Evolutionary conservation across 1,140 invertebrate species (phyloP).

Genomic region (Zaprionus gabonicus): DNA sequence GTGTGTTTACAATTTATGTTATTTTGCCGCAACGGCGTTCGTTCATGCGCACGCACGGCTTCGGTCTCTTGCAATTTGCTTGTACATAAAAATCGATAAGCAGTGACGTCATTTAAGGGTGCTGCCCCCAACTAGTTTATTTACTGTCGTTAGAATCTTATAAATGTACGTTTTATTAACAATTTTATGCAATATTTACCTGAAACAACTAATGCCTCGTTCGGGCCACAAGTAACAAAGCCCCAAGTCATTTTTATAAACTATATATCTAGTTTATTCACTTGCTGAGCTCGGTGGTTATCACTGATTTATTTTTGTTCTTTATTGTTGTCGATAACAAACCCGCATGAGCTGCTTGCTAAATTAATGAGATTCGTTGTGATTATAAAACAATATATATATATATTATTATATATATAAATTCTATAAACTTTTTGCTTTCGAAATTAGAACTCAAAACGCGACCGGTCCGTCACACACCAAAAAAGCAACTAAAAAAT

Average conservation of each 20-base stretch:
- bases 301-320: neutral
- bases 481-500: conserved; percentile 46
- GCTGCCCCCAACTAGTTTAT: conserved; percentile 42
- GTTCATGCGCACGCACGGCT: conserved; percentile 49
- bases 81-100: conserved; percentile 76
- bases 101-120: conserved; percentile 69
- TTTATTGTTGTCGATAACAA: conserved; percentile 9
- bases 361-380: conserved; percentile 12
- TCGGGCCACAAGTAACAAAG: conserved; percentile 98
- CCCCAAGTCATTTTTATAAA: conserved; percentile 91
- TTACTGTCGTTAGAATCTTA: conserved; percentile 13
- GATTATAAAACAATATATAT: conserved; percentile 14
- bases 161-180: conserved; percentile 16
- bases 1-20: conserved; percentile 14
- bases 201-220: conserved; percentile 98
- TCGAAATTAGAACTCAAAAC: conserved; percentile 22
- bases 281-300: conserved; percentile 10
- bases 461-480: conserved; percentile 54
- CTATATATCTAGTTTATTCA: conserved; percentile 23
- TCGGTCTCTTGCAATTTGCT: conserved; percentile 32
- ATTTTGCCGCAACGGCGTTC: conserved; percentile 47
- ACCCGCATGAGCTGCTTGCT: conserved; percentile 2
- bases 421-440: conserved; percentile 11
- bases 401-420: conserved; percentile 4
- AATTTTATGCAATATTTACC: conserved; percentile 87